A percentile compares a stretch with the other conserved stretches of the same genome.
Evolutionary conservation across 2,797 vertebrate species (phyloP).

Genomic region (Thalassophryne amazonica): DNA sequence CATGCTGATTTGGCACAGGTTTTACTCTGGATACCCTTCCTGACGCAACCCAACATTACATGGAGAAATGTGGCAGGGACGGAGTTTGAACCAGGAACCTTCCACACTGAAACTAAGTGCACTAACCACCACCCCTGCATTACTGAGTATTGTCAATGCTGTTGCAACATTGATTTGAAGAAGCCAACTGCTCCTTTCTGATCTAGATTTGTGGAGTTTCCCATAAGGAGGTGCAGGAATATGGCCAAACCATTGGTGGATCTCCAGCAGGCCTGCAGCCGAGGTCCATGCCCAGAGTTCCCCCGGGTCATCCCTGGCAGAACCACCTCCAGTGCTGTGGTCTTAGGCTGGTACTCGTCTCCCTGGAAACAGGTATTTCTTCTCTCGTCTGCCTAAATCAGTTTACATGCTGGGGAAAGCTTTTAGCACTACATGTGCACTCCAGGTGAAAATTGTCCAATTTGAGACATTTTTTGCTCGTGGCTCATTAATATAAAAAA

Average conservation of each 20-base stretch:
- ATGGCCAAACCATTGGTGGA: constrained; percentile 80
- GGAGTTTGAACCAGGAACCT: too few species aligned
- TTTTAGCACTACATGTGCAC: neutral
- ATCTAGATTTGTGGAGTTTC: constrained; percentile 80
- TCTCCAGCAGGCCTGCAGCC: constrained; percentile 86
- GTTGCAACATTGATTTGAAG: neutral
- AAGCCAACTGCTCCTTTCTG: neutral
- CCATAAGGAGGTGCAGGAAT: constrained; percentile 87
- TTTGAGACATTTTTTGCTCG: neutral
- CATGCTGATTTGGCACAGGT: too few species aligned
- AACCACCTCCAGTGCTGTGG: constrained; percentile 40
- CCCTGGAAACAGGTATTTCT: constrained; percentile 91
- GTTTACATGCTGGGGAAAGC: neutral
- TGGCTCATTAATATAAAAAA: neutral
- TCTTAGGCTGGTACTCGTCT: constrained; percentile 88
- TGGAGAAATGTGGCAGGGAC: too few species aligned
- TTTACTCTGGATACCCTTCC: too few species aligned
- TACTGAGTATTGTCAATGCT: neutral
- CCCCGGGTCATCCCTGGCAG: constrained; percentile 46
- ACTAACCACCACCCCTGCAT: too few species aligned
- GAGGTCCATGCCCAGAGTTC: constrained; percentile 71
- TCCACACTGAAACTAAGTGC: too few species aligned
- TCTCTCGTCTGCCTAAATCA: neutral
- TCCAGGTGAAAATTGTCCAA: constrained; percentile 7
- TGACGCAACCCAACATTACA: too few species aligned